These are phyloP conservation scores for Podarcis raffonei DNA, from an alignment of 2,113 vertebrate species.

Conservation along the genomic window DNA sequence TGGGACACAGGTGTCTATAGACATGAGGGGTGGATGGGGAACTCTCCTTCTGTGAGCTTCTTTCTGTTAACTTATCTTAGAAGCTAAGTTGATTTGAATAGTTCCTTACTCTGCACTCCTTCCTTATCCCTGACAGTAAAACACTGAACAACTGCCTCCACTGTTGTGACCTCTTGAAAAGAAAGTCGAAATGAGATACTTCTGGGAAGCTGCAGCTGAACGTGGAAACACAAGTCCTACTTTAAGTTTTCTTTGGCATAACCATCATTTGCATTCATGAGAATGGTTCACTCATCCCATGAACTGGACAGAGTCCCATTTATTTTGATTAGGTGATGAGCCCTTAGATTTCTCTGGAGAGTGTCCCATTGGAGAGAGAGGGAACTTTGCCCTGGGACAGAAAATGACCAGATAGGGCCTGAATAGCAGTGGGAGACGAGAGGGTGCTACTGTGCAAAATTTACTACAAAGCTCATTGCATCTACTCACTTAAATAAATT, in stretches of 20 bases:
- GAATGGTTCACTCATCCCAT: background rate
- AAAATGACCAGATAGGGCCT: background rate
- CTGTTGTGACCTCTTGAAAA: background rate
- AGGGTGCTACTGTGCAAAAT: background rate
- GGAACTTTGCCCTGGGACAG: background rate
- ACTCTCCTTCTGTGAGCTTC: background rate
- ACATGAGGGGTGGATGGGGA: background rate
- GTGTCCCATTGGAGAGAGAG: background rate
- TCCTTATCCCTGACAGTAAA: background rate
- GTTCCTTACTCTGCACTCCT: background rate
- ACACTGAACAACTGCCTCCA: background rate
- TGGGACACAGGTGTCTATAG: too few relatives aligned
- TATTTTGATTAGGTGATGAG: background rate
- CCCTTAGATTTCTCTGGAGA: background rate
- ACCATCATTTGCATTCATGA: background rate
- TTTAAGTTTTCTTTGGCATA: background rate
- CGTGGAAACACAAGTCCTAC: background rate
- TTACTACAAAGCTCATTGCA: background rate
- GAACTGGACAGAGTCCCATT: background rate
- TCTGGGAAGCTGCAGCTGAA: background rate
- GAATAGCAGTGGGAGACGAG: background rate
- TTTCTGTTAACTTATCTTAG: background rate
- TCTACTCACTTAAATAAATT: background rate
- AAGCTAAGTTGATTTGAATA: background rate
- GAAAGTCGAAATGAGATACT: background rate